Evolutionary conservation across 2,888 invertebrate genomes (phyloP).

Genomic region (Patella caerulea): DNA sequence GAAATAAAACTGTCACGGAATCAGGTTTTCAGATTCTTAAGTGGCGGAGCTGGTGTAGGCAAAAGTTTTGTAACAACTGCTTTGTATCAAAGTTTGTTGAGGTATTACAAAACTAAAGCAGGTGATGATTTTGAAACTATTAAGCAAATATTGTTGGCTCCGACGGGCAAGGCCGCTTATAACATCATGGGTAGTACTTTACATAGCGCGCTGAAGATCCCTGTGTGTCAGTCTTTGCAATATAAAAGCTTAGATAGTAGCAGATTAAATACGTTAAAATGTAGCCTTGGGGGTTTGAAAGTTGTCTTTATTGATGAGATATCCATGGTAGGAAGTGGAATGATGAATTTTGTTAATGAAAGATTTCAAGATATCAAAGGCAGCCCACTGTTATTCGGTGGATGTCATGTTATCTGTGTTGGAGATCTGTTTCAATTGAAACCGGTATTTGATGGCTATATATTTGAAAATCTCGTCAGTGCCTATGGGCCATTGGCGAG

Average conservation of each 20-base stretch:
- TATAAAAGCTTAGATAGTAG: slow-evolving; percentile 22
- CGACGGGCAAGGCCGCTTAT: slow-evolving; percentile 44
- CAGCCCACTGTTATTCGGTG: slow-evolving; percentile 27
- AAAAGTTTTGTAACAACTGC: slow-evolving; percentile 39
- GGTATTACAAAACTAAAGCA: slow-evolving; percentile 32
- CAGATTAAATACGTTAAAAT: slow-evolving; percentile 16
- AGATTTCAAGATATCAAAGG: slow-evolving; percentile 32
- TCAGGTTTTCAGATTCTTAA: slow-evolving; percentile 37
- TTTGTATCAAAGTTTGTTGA: slow-evolving; percentile 38
- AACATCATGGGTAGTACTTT: slow-evolving; percentile 30
- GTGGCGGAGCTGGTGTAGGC: slow-evolving; percentile 45
- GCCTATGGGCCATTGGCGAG: slow-evolving; percentile 21
- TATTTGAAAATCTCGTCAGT: slow-evolving; percentile 15
- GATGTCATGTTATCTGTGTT: slow-evolving; percentile 8
- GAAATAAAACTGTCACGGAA: slow-evolving; percentile 30
- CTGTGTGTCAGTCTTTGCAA: slow-evolving; percentile 22
- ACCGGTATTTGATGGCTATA: slow-evolving; percentile 31
- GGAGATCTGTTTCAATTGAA: slow-evolving; percentile 18
- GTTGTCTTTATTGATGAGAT: slow-evolving; percentile 42
- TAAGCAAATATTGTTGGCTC: slow-evolving; percentile 33
- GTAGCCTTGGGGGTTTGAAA: slow-evolving; percentile 20
- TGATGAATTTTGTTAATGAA: slow-evolving; percentile 31
- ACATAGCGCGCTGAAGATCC: slow-evolving; percentile 27
- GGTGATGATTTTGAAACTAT: slow-evolving; percentile 30
- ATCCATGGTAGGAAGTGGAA: slow-evolving; percentile 37